Evolutionary conservation across 2,888 invertebrate genomes (phyloP).

Genomic region (Incurvaria masculella): DNA sequence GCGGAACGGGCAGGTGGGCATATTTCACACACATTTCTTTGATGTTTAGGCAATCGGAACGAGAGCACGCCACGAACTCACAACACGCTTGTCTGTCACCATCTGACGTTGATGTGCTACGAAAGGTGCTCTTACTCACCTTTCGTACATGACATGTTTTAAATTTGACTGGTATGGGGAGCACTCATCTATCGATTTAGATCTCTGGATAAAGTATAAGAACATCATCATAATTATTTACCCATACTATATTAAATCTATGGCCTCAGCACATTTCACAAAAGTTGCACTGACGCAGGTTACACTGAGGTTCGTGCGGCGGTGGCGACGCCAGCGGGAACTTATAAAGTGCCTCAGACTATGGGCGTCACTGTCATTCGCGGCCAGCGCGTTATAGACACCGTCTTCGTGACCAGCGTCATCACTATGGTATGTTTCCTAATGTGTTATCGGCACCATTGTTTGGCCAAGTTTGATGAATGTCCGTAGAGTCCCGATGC

Average conservation of each 20-base stretch:
- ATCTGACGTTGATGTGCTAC: no score
- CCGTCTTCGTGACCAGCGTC: slow-evolving; percentile 71
- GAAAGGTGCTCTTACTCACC: no score
- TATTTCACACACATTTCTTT: no score
- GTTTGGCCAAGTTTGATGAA: not conserved
- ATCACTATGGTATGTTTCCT: slow-evolving; percentile 65
- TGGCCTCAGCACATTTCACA: not conserved
- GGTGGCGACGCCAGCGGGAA: slow-evolving; percentile 18
- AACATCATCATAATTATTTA: not conserved
- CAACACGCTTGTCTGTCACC: no score
- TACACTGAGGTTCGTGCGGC: slow-evolving; percentile 26
- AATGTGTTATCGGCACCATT: slow-evolving; percentile 2
- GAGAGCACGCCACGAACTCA: no score
- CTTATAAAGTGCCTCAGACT: slow-evolving; percentile 21
- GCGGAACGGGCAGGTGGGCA: no score
- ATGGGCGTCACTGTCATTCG: slow-evolving; percentile 58
- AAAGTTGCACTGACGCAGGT: slow-evolving; percentile 23
- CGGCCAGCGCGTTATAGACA: slow-evolving; percentile 64
- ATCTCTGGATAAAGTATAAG: no score
- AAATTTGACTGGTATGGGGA: no score
- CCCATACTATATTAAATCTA: not conserved
- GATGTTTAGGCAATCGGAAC: no score
- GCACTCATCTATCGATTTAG: no score
- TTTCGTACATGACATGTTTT: no score
- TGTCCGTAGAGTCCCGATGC: no score